Evolutionary conservation across 2,888 invertebrate species (phyloP), one percentile per base, ranked within the genome.

Genomic region (Drosophila falleni): DNA sequence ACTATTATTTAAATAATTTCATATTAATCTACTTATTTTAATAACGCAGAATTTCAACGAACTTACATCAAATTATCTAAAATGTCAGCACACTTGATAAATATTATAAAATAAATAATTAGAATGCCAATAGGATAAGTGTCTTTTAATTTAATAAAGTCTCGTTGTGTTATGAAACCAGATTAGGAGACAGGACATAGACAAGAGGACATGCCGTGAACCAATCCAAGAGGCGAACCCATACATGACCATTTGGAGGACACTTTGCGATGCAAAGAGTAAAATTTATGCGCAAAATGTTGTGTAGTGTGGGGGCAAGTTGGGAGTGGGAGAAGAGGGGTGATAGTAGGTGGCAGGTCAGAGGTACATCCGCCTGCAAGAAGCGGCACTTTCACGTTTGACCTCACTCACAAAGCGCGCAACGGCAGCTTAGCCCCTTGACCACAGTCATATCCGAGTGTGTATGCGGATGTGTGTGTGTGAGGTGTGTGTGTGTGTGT

Each of bases 331-430:
- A 2, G 16, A 1, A 15, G 5, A 51, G 15, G 10, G n/a, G 6
- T 10, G 16, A 1, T 26, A 5, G 54, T n/a, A 11, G n/a, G 10
- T 13, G 49, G 33, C 9, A 39, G 80, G 78, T 74, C 80, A 74
- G 72, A 64, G 64, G 81, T 54, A 79, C 62, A 74, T 85, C 88
- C 87, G 80, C 59, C 60, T 71, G 70, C 78, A 70, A 75, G 72
- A 53, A 80, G 65, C 81, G 70, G 55, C 86, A 89, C 89, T 89
- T 89, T 87, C 77, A 82, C 80, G 84, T 86, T 82, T 89, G 89
- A 87, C 86, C 89, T 86, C 82, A 81, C 86, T 80, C 80, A 65
- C 42, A 70, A 64, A 56, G 44, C 19, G 68, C 64, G 67, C 64
- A 69, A 62, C 71, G 67, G 69, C 80, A 41, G 87, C 85, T 87